Percentiles rank a stretch among this genome's conserved stretches.
Evolutionary conservation across 1,140 invertebrate species (phyloP).

Genomic region (Orius insidiosus): DNA sequence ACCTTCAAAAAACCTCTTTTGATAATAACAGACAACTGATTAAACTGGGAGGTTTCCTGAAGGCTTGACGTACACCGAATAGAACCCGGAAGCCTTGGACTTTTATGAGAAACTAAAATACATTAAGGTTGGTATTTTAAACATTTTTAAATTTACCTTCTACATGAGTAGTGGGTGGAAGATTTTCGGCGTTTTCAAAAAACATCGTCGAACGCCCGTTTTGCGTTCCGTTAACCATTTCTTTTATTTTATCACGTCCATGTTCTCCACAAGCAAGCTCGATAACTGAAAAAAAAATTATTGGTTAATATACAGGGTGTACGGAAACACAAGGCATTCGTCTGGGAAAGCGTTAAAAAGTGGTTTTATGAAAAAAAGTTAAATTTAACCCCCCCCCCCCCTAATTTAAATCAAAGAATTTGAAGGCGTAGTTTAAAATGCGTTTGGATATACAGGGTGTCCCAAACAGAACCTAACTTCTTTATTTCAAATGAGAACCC

Average conservation of each 20-base stretch:
- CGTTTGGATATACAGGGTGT: no score
- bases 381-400: no score
- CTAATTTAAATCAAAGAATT: no score
- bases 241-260: slow-evolving; percentile 57
- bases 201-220: slow-evolving; percentile 52
- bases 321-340: no score
- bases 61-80: slow-evolving; percentile 21
- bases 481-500: no score
- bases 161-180: slow-evolving; percentile 12
- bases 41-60: slow-evolving; percentile 47
- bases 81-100: slow-evolving; percentile 10
- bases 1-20: slow-evolving; percentile 49
- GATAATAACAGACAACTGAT: slow-evolving; percentile 52
- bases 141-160: no score
- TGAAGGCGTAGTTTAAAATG: no score
- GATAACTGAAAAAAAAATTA: slow-evolving; percentile 53
- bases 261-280: slow-evolving; percentile 81
- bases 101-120: slow-evolving; percentile 14
- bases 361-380: no score
- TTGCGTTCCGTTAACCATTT: slow-evolving; percentile 47
- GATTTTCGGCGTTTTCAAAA: slow-evolving; percentile 36
- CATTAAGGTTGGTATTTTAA: no score
- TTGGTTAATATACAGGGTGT: no score
- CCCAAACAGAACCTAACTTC: no score
- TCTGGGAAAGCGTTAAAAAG: no score